Evolutionary conservation across 2,797 vertebrate genomes (phyloP), one percentile per base, ranked within the genome.

Genomic region (Oreonectes daqikongensis): DNA sequence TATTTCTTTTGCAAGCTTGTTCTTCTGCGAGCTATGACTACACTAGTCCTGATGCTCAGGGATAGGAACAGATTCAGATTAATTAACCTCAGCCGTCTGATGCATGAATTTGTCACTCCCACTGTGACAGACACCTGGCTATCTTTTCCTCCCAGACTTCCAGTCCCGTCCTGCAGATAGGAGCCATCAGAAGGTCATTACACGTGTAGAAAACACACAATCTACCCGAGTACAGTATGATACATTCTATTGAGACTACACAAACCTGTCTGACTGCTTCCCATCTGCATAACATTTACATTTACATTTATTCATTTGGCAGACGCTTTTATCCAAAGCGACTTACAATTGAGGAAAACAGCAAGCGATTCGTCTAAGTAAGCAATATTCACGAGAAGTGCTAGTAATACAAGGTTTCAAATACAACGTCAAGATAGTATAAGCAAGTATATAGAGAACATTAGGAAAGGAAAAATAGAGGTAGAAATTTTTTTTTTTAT

Each of bases 61-160:
- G 42, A 48, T 2, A 35, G 14, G 63, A 73, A 12, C 24, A 28
- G 40, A 78, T 78, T 70, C 72, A 48, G 70, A 69, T 67, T 50
- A 67, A 74, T 74, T 78, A 78, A 75, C 76, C 76, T 65, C 22
- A 64, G 24, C 32, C 4, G 26, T 73, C 59, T 63, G 74, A 35
- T 50, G 57, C 35, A 30, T 15, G 28, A 26, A 71, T 68, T 44
- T 38, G 71, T 61, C 67, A 40, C 22, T 44, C 53, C 5, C 44
- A 61, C 63, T 53, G 63, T 65, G 57, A 77, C 52, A 68, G 69
- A 40, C 75, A 81, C 61, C 75, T 81, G 55, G 75, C 55, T 52
- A 59, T 72, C 63, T 53, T 26, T n/a, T 64, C 48, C 17, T 42
- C 57, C 4, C 75, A 70, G 60, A 71, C 52, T 22, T 65, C 14